Conservation (phyloP, 2,113 vertebrate species). For the Syngnathus scovelli region DNA sequence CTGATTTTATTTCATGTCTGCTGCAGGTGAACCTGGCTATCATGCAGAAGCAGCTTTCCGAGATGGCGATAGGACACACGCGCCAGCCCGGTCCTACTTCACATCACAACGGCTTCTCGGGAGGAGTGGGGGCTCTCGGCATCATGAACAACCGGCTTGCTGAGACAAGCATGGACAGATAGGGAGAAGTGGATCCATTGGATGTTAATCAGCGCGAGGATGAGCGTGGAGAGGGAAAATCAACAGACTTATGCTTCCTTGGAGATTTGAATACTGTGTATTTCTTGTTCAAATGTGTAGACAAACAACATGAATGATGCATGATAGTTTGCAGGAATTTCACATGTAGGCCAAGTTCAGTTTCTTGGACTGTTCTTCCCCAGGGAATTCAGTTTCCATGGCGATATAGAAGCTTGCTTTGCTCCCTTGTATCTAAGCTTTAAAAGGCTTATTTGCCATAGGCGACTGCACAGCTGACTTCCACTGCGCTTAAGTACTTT, state of each 20-base stretch:
- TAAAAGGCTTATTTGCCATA: conserved; percentile 23
- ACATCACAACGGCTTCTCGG: conserved; percentile 85
- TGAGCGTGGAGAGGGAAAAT: background rate
- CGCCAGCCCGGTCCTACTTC: conserved; percentile 68
- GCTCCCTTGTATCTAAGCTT: conserved; percentile 31
- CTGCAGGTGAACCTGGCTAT: conserved; percentile 80
- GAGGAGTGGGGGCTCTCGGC: conserved; percentile 87
- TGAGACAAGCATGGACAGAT: conserved; percentile 91
- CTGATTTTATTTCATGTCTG: conserved; percentile 1
- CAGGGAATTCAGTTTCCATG: conserved; percentile 58
- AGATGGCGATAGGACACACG: conserved; percentile 82
- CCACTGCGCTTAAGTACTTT: conserved; percentile 13
- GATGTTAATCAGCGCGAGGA: conserved; percentile 7
- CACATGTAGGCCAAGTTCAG: conserved; percentile 44
- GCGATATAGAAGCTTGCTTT: conserved; percentile 44
- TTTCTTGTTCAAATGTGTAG: conserved; percentile 9
- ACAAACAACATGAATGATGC: conserved; percentile 23
- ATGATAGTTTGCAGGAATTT: conserved; percentile 26
- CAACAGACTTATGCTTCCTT: background rate
- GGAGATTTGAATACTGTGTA: background rate
- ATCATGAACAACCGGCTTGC: conserved; percentile 96
- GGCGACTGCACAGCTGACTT: conserved; percentile 23
- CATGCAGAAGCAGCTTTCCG: conserved; percentile 92
- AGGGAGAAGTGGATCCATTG: conserved; percentile 16
- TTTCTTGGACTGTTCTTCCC: conserved; percentile 27